Conservation (phyloP, 2,888 invertebrate genomes). For the Pediacus dermestoides region DNA sequence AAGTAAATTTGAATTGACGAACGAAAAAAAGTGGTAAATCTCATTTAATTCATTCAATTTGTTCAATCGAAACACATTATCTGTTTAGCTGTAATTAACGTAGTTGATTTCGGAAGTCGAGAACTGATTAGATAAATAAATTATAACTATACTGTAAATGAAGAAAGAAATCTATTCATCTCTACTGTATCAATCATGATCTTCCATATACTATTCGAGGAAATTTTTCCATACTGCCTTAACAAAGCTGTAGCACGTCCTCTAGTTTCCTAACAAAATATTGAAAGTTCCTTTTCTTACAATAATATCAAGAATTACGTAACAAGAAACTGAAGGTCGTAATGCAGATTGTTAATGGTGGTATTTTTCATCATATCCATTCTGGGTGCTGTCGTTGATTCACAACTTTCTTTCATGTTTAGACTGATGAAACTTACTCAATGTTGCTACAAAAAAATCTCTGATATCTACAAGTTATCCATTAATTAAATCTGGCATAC, state of each 20-base stretch:
- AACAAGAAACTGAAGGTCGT: background rate
- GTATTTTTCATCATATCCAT: conserved; percentile 7
- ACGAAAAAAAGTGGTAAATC: conserved; percentile 15
- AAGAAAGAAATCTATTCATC: conserved; percentile 11
- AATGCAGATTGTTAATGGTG: background rate
- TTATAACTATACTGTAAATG: background rate
- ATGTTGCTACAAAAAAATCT: conserved; percentile 7
- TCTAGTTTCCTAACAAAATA: background rate
- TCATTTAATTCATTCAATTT: conserved; percentile 19
- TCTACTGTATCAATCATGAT: conserved; percentile 37
- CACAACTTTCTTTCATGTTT: background rate
- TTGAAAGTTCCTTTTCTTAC: conserved; percentile 3
- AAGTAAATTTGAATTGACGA: background rate
- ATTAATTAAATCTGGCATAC: background rate
- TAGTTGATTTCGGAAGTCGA: conserved; percentile 23
- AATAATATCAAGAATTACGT: background rate
- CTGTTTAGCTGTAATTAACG: conserved; percentile 28
- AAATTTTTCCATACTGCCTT: background rate
- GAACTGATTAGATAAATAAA: conserved; percentile 35
- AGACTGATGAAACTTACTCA: conserved; percentile 4
- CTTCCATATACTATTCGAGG: conserved; percentile 26
- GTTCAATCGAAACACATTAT: conserved; percentile 19
- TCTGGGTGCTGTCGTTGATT: conserved; percentile 1
- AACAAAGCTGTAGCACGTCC: background rate
- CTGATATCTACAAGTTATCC: too few relatives aligned